Evolutionary conservation across 2,113 vertebrate species (phyloP).

Genomic region (Ctenodactylus gundi): DNA sequence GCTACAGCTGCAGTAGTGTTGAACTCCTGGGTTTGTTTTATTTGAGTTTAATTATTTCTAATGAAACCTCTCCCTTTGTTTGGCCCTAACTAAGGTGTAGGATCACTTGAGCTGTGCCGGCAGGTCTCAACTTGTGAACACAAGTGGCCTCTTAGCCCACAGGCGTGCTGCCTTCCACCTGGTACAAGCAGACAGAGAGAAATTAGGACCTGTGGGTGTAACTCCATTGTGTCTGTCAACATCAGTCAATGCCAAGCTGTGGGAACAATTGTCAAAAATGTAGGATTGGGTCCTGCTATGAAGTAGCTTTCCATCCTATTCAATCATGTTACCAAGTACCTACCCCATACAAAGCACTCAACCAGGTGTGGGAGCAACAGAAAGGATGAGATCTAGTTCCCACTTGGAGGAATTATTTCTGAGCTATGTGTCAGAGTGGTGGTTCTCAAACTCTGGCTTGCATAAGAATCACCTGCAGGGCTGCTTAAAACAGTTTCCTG

Average conservation of each 20-base stretch:
- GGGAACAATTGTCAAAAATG: constrained; percentile 71
- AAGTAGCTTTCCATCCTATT: constrained; percentile 69
- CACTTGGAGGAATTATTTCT: not conserved
- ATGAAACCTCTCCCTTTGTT: constrained; percentile 73
- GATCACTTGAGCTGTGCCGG: constrained; percentile 66
- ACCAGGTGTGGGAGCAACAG: constrained; percentile 63
- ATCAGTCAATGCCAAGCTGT: constrained; percentile 69
- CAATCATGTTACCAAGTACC: constrained; percentile 67
- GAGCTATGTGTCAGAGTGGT: not conserved
- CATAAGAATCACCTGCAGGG: not conserved
- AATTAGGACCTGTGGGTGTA: constrained; percentile 32
- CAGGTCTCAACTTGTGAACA: constrained; percentile 73
- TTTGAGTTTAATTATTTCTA: constrained; percentile 77
- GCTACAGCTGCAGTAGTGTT: constrained; percentile 32
- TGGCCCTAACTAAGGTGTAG: constrained; percentile 72
- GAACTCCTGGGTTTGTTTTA: constrained; percentile 76
- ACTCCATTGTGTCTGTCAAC: constrained; percentile 69
- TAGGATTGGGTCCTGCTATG: constrained; percentile 56
- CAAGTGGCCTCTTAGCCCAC: constrained; percentile 76
- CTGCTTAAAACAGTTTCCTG: constrained; percentile 4
- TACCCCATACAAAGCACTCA: constrained; percentile 67
- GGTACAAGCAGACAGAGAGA: constrained; percentile 48
- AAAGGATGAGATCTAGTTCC: constrained; percentile 35
- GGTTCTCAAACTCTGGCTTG: constrained; percentile 1
- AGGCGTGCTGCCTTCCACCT: constrained; percentile 74